Percentiles rank a stretch among this genome's conserved stretches.
Conservation (phyloP, 2,888 invertebrate genomes). For the Himalopsyche anomala region DNA sequence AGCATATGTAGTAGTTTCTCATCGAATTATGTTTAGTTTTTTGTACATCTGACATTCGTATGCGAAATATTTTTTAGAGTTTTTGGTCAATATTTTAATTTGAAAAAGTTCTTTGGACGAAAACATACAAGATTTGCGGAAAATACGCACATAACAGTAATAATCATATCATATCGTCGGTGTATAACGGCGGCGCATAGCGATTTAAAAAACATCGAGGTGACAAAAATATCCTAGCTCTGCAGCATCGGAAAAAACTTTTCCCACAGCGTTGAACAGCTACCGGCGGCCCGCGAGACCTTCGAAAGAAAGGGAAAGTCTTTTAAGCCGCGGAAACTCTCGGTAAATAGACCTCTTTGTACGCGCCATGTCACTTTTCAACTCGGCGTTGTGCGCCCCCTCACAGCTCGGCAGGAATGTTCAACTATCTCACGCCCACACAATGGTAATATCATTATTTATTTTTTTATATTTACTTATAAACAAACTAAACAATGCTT, state of each 20-base stretch:
- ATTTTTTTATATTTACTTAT: too few relatives aligned
- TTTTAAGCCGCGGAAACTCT: constrained; percentile 9
- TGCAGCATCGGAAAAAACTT: background rate
- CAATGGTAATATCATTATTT: background rate
- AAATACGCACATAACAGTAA: background rate
- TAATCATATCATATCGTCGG: too few relatives aligned
- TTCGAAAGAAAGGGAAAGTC: constrained; percentile 47
- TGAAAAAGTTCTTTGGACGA: too few relatives aligned
- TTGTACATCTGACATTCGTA: too few relatives aligned
- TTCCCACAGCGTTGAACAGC: background rate
- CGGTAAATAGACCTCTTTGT: constrained; percentile 48
- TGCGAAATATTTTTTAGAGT: too few relatives aligned
- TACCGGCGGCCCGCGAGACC: constrained; percentile 16
- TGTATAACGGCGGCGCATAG: too few relatives aligned
- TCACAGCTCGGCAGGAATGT: constrained; percentile 19
- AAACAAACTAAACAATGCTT: too few relatives aligned
- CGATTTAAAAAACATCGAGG: background rate
- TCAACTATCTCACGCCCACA: background rate
- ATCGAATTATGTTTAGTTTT: too few relatives aligned
- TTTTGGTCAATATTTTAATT: too few relatives aligned
- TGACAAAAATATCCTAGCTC: background rate
- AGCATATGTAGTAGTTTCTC: too few relatives aligned
- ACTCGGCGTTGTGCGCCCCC: background rate
- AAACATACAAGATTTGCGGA: too few relatives aligned
- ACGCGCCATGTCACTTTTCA: constrained; percentile 37